Evolutionary conservation across 2,113 vertebrate species (phyloP), one percentile per base, ranked within the genome.

Genomic region (Monopterus albus): DNA sequence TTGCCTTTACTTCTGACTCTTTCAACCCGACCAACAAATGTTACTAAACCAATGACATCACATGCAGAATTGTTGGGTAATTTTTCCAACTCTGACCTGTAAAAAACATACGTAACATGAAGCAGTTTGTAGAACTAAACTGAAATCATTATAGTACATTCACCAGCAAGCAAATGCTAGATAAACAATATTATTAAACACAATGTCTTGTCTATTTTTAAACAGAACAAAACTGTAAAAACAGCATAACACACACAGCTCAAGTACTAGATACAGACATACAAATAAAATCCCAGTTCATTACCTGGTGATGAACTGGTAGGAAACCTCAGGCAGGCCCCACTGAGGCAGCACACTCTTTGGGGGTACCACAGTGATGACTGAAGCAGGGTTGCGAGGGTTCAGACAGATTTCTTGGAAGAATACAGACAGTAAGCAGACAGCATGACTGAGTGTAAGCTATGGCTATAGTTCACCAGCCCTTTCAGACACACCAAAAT

Each of bases 11-110:
- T 95, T 67, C 89, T 95, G 63, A 94, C 73, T 84, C 95, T 82
- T 82, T 98, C 94, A 45, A 93, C 92, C 26, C 96, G 95, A 71
- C 96, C 95, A 23, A 98, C 96, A 87, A 95, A 98, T 0, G 92
- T 94, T 28, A 98, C 95, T 78, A 98, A 76, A 69, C 96, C 96
- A 79, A 97, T 95, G 66, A 98, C 63, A 58, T 98, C 96, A 88
- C 95, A 96, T 25, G 92, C 91, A 53, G 83, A 46, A 64, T 94
- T 94, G 61, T 88, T 87, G 14, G 92, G 69, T 14, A 96, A 57
- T 8, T 63, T 67, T 38, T 95, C 91, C 57, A 98, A 51, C 68
- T 97, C 94, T 20, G 91, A 92, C 86, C 96, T 99, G 86, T 50
- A 85, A 89, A 9, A 75, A 18, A 42, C 14, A 56, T 11, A 15